A percentile compares a stretch with the other conserved stretches of the same genome.
These are phyloP conservation scores for Fopius arisanus DNA, from an alignment of 1,140 invertebrate species.

Conservation along the genomic window DNA sequence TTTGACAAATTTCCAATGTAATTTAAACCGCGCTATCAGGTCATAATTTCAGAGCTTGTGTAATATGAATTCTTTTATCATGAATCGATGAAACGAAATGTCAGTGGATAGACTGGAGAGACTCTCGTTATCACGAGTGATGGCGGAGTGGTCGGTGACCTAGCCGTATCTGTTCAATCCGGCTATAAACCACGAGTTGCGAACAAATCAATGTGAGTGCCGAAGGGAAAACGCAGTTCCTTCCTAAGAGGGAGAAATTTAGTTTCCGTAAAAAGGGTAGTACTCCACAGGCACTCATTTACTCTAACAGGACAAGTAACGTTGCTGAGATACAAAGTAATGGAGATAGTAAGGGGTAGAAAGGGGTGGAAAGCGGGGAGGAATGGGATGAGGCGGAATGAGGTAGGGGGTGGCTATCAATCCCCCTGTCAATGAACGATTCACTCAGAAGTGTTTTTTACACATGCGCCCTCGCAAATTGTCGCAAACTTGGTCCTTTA, in stretches of 20 bases:
- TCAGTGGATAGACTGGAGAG: background rate
- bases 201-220: constrained; percentile 63
- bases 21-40: no score
- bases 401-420: constrained; percentile 46
- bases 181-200: constrained; percentile 55
- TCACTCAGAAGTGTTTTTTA: constrained; percentile 15
- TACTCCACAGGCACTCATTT: constrained; percentile 36
- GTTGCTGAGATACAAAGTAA: constrained; percentile 31
- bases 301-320: constrained; percentile 43
- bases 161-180: background rate
- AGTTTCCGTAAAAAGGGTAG: constrained; percentile 4
- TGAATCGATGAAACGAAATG: constrained; percentile 1
- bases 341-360: no score
- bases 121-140: constrained; percentile 18
- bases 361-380: no score
- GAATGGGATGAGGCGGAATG: no score
- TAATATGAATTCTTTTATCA: no score
- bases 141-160: constrained; percentile 5
- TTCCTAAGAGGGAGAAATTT: constrained; percentile 5
- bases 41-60: no score
- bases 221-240: constrained; percentile 19
- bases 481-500: background rate
- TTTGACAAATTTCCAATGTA: no score
- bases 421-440: constrained; percentile 44
- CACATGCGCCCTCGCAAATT: background rate